Base-by-base conservation (phyloP, 2,113 vertebrate genomes). In the Grantiella picta region DNA sequence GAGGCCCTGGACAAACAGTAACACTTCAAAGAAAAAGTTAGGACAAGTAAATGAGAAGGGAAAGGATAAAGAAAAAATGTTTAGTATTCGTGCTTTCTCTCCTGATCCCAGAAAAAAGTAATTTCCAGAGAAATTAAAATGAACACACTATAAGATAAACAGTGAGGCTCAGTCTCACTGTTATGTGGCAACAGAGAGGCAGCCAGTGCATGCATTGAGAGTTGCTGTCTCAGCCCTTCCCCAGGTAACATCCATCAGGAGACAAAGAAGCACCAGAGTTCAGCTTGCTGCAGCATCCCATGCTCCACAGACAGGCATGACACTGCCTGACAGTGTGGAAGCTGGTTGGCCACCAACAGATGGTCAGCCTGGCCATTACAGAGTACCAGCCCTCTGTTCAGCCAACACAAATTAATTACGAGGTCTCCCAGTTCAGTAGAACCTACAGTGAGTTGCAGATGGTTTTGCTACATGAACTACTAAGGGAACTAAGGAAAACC, bases 391-490 rank as follows among this genome's bases (percentile, higher is more conserved):
- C 20, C 25, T 33, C 7, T 16, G 3, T 40, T 50, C 2, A 2
- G 27, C 14, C 59, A 60, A 15, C 4, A 77, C 11, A 35, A 24
- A 40, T 21, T 24, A 56, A 86, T 56, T 82, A n/a, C n/a, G n/a
- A 38, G 12, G 14, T 76, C 21, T 71, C 35, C 5, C 3, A 4
- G 29, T 31, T 76, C 20, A 35, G 2, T 7, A 31, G 12, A 11
- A 5, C 16, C 15, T 44, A 36, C 8, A 4, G 6, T 29, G 66
- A n/a, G 7, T 0, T 11, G 4, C 0, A 0, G 13, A 5, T 13
- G 27, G 6, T 77, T 89, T 72, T 42, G 42, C 20, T 33, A 7
- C 33, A 9, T 49, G 16, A 76, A 53, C 27, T 22, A 24, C 13
- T 12, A 35, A 65, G 28, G 7, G 19, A 79, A 61, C 13, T 38